Base-by-base conservation (phyloP, 2,888 invertebrate genomes). In the Caenorhabditis japonica region DNA sequence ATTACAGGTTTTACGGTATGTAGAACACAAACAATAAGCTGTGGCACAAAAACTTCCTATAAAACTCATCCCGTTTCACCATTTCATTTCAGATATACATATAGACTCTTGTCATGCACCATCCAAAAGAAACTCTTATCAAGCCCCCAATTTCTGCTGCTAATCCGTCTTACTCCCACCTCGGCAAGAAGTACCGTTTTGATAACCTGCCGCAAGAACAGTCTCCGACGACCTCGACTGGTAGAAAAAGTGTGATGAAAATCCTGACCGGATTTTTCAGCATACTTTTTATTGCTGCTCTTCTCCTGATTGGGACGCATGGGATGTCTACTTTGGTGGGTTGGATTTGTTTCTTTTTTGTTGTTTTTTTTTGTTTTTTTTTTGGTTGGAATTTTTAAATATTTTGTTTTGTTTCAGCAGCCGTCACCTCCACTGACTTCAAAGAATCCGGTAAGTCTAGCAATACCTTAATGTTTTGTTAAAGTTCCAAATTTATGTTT, bases 131-230 rank as follows among this genome's bases (percentile, higher is more conserved):
- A 49, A 56, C 56, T 25, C 56, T 49, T 30, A 53, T 66, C 55
- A 66, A 51, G 49, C 55, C 55, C 51, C 55, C 56, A 15, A 17
- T 39, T n/a, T n/a, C n/a, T n/a, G n/a, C n/a, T n/a, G n/a, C n/a
- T 66, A 66, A 66, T 56, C 66, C 66, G n/a, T 36, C 66, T 66
- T 51, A 56, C 56, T 66, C 66, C 56, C 56, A 66, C 56, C 41
- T 56, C n/a, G n/a, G n/a, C 66, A 43, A 17, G 55, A 41, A 66
- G 66, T 66, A 66, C 56, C 66, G 56, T 66, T 66, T 56, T 43
- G 66, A 66, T 66, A 66, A 66, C 66, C 64, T 23, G 41, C 33
- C 46, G 56, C 56, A 49, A 51, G 56, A 56, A 56, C 49, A 51
- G 56, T 56, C 56, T 56, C 64, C 41, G 34, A 13, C 64, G 55